Evolutionary conservation across 2,113 vertebrate genomes (phyloP), one percentile per base, ranked within the genome.

Genomic region (Prinia subflava): DNA sequence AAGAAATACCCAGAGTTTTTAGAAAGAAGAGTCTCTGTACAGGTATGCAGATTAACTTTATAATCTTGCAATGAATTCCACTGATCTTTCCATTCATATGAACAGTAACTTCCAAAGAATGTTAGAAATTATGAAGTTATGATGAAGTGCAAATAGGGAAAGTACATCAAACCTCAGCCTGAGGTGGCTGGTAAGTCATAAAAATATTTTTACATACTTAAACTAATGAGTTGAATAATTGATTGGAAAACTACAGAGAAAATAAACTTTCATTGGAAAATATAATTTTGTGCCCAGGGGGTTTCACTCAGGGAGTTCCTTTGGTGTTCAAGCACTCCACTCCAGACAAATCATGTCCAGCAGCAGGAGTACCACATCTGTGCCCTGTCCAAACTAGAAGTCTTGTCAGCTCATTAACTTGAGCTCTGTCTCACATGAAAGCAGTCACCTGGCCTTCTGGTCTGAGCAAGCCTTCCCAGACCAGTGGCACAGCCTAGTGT

Each of bases 201-300:
- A 39, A 83, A 87, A 73, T 5, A 39, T 76, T 91, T 94, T 86
- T 42, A 65, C 28, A 37, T 46, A 35, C 30, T 91, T 87, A 73
- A 92, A 81, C 42, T 85, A 70, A 25, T 12, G 27, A 67, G 11
- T 62, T 67, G 59, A 83, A 83, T 62, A 91, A 93, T 50, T 77
- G 63, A 46, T 46, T 81, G 46, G 41, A 65, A 77, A 86, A 44
- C 37, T 94, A 76, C 71, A 92, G 62, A 90, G 24, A 37, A 94
- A 92, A 92, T 49, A 92, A 85, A 92, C 35, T 83, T 90, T 47
- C 53, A 57, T 41, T 65, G 57, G n/a, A 85, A 92, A 95, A 92
- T 46, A 57, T 8, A 7, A 41, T 89, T 95, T 77, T 80, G 37
- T 1, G 3, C 64, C 64, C 52, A 69, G 30, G 25, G 13, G 18